Conservation (phyloP, 2,113 vertebrate species). For the Anguilla japonica region DNA sequence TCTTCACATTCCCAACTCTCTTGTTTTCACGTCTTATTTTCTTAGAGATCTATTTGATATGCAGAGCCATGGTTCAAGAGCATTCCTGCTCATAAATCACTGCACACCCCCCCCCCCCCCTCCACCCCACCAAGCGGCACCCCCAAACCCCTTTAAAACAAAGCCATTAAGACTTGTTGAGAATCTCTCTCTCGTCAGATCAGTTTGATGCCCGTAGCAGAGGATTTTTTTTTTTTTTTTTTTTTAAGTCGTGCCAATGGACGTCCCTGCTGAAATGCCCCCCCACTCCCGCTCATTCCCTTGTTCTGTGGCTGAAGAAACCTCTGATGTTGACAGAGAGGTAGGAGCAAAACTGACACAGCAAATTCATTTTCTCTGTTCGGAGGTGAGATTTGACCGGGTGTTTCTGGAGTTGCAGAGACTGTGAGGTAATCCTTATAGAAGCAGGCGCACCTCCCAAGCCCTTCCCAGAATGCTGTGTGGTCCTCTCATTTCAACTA, state of each 20-base stretch:
- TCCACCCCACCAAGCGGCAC: no score
- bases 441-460: no score
- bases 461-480: neutral
- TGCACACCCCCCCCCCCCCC: no score
- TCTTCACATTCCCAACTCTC: neutral
- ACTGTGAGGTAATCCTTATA: no score
- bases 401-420: neutral
- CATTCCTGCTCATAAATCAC: neutral
- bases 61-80: slow-evolving; percentile 7
- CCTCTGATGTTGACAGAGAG: neutral
- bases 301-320: neutral
- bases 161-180: slow-evolving; percentile 5
- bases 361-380: neutral
- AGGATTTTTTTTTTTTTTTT: neutral
- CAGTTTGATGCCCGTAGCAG: neutral
- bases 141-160: neutral
- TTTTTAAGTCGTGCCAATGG: neutral
- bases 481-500: neutral
- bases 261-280: neutral
- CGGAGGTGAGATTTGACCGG: no score
- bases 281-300: neutral
- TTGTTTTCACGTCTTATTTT: neutral
- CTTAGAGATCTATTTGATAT: neutral
- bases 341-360: neutral
- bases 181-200: neutral